Conservation (phyloP, 2,797 vertebrate species). For the Sebastes baramenuke region DNA sequence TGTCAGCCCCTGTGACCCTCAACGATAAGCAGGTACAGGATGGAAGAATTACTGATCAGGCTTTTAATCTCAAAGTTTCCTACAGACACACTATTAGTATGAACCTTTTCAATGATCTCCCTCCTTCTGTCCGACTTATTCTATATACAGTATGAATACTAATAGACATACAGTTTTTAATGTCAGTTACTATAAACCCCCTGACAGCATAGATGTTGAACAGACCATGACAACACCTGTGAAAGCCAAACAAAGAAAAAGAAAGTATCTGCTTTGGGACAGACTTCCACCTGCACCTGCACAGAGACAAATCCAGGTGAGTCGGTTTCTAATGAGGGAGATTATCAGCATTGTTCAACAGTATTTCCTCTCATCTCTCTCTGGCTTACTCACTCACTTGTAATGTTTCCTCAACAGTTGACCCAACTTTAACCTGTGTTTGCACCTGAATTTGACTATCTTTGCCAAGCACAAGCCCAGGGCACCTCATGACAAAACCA, state of each 20-base stretch:
- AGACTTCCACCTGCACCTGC: conserved; percentile 49
- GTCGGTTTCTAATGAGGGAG: conserved; percentile 53
- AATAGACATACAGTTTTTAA: conserved; percentile 2
- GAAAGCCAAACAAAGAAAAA: conserved; percentile 49
- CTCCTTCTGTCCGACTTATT: background rate
- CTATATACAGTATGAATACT: background rate
- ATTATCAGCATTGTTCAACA: conserved; percentile 69
- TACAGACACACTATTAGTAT: background rate
- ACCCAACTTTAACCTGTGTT: conserved; percentile 66
- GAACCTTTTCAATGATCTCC: background rate
- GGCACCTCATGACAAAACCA: conserved; percentile 31
- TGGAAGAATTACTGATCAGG: background rate
- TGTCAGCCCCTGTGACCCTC: background rate
- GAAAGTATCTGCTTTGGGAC: conserved; percentile 30
- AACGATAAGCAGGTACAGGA: too few species aligned
- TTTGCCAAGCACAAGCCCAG: conserved; percentile 38
- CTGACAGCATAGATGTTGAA: background rate
- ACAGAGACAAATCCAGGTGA: conserved; percentile 44
- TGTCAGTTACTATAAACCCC: conserved; percentile 9
- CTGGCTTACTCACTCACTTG: conserved; percentile 7
- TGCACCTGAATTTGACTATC: conserved; percentile 26
- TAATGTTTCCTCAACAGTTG: conserved; percentile 43
- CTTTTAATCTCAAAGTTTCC: too few species aligned
- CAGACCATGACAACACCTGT: conserved; percentile 11
- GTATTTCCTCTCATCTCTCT: conserved; percentile 17